A percentile compares a stretch with the other conserved stretches of the same genome.
Conservation (phyloP, 2,797 vertebrate genomes). For the Pogonophryne albipinna region DNA sequence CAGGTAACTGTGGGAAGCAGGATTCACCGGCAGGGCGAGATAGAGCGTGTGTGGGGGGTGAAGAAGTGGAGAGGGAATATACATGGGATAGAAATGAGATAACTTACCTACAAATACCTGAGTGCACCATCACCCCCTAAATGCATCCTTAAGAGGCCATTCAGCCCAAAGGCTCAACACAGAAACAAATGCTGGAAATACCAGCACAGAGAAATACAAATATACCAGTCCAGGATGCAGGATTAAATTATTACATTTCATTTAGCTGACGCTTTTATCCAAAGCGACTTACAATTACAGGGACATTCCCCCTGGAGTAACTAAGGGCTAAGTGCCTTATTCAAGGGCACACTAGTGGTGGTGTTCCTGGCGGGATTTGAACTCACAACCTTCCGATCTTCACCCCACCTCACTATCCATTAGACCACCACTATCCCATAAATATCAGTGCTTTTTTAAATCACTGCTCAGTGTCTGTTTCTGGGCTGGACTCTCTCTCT, state of each 20-base stretch:
- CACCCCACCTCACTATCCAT: too few relatives aligned
- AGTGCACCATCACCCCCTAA: constrained; percentile 45
- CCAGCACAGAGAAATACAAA: constrained; percentile 36
- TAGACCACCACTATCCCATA: too few relatives aligned
- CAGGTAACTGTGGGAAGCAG: constrained; percentile 75
- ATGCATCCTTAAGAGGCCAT: constrained; percentile 53
- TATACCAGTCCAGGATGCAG: constrained; percentile 21
- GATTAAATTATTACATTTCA: not conserved
- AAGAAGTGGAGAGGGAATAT: constrained; percentile 53
- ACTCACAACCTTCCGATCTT: too few relatives aligned
- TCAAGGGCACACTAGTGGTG: too few relatives aligned
- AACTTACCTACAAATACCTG: constrained; percentile 73
- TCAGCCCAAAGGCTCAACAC: constrained; percentile 48
- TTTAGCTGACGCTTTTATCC: too few relatives aligned
- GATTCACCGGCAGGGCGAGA: constrained; percentile 66
- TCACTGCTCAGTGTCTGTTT: constrained; percentile 28
- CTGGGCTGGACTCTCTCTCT: constrained; percentile 39
- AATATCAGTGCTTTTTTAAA: constrained; percentile 22
- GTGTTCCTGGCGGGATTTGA: too few relatives aligned
- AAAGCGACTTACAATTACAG: too few relatives aligned
- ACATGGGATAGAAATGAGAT: constrained; percentile 69
- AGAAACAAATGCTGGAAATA: constrained; percentile 49
- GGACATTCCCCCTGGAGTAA: too few relatives aligned
- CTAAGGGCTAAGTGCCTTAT: too few relatives aligned
- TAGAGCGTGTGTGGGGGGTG: constrained; percentile 35